Conservation (phyloP, 2,888 invertebrate species). For the Erannis defoliaria region DNA sequence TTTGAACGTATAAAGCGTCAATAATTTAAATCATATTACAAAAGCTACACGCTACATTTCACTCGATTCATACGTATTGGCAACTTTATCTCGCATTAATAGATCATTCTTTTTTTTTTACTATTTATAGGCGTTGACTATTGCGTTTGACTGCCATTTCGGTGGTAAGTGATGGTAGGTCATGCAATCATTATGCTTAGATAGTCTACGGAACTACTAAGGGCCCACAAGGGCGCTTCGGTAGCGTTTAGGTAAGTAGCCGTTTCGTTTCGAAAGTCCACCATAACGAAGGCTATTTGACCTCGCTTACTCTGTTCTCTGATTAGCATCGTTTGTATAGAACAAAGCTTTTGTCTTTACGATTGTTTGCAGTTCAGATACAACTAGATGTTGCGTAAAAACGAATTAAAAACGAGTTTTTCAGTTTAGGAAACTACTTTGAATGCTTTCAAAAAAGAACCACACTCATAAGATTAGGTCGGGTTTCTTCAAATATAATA, state of each 20-base stretch:
- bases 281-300: slow-evolving; percentile 51
- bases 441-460: not conserved
- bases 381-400: slow-evolving; percentile 26
- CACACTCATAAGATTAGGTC: not conserved
- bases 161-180: not conserved
- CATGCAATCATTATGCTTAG: slow-evolving; percentile 8
- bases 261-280: slow-evolving; percentile 54
- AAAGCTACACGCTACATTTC: not conserved
- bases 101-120: too few relatives aligned
- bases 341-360: slow-evolving; percentile 46
- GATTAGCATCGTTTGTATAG: slow-evolving; percentile 60
- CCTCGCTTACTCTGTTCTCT: slow-evolving; percentile 57
- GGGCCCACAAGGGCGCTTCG: slow-evolving; percentile 26
- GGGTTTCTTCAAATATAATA: not conserved
- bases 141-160: too few relatives aligned
- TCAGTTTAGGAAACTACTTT: not conserved
- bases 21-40: not conserved
- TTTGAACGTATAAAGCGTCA: too few relatives aligned
- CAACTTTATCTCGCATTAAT: not conserved
- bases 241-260: slow-evolving; percentile 30
- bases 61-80: slow-evolving; percentile 1
- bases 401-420: not conserved
- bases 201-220: not conserved
- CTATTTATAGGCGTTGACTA: too few relatives aligned
- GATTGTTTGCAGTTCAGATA: slow-evolving; percentile 27